Conservation (phyloP, 2,113 vertebrate genomes). For the Mirza zaza region DNA sequence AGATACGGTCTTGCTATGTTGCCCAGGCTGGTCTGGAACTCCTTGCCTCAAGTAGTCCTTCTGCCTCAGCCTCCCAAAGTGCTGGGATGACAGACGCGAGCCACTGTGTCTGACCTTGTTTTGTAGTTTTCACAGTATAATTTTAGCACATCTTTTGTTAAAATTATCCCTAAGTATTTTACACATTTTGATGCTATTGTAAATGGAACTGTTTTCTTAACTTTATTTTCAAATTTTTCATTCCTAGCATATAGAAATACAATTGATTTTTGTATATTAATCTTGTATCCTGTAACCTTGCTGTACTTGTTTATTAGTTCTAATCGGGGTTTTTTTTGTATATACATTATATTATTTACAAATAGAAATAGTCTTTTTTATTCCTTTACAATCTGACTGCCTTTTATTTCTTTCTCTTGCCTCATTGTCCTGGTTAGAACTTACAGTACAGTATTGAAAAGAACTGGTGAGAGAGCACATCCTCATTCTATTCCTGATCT, state of each 20-base stretch:
- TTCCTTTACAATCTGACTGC: not conserved
- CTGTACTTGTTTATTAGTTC: not conserved
- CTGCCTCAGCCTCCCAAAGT: too few species aligned
- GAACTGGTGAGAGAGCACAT: not conserved
- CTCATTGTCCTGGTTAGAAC: not conserved
- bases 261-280: not conserved
- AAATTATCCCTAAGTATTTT: not conserved
- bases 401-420: not conserved
- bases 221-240: conserved; percentile 9
- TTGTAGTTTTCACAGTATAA: not conserved
- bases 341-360: not conserved
- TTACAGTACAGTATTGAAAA: not conserved
- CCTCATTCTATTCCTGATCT: not conserved
- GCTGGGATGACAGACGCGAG: too few species aligned
- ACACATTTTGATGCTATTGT: not conserved
- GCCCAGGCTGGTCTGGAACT: too few species aligned
- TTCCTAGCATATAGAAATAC: not conserved
- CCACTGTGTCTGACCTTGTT: not conserved
- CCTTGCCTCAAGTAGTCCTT: too few species aligned
- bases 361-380: not conserved
- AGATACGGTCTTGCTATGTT: too few species aligned
- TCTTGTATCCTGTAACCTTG: not conserved
- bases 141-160: not conserved
- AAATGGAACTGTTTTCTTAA: not conserved
- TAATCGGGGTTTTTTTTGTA: not conserved